A percentile compares a stretch with the other conserved stretches of the same genome.
Evolutionary conservation across 2,113 vertebrate genomes (phyloP).

Genomic region (Rana temporaria): DNA sequence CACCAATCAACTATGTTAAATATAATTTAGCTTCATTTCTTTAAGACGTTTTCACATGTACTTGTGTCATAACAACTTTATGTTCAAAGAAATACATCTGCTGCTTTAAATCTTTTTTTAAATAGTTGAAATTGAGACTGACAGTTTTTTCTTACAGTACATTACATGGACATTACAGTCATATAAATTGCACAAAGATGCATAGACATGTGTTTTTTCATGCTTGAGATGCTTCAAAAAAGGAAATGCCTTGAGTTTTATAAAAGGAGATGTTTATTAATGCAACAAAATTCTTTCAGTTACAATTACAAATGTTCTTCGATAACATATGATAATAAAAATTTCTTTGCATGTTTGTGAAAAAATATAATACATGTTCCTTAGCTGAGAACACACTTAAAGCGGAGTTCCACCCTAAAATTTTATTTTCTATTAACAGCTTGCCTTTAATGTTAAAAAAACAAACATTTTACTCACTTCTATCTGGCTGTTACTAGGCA

Average conservation of each 20-base stretch:
- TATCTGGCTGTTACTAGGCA: no score
- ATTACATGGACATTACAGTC: slow-evolving; percentile 57
- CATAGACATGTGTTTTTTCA: slow-evolving; percentile 17
- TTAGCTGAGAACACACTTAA: no score
- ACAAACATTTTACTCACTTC: no score
- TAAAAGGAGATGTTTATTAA: neutral
- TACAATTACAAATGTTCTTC: neutral
- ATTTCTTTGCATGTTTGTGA: no score
- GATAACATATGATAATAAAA: neutral
- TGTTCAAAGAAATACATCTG: slow-evolving; percentile 51
- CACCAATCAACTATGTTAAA: neutral
- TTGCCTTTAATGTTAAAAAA: no score
- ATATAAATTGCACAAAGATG: slow-evolving; percentile 53
- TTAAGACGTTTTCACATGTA: slow-evolving; percentile 25
- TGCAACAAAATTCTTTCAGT: neutral
- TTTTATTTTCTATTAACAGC: no score
- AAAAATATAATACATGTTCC: no score
- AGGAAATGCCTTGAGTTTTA: neutral
- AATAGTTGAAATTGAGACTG: slow-evolving; percentile 56
- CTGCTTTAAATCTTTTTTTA: slow-evolving; percentile 58
- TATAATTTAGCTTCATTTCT: neutral
- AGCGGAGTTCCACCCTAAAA: no score
- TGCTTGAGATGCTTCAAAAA: slow-evolving; percentile 40
- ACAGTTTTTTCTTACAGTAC: slow-evolving; percentile 56
- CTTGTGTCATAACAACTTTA: slow-evolving; percentile 57